Percentiles rank a stretch among this genome's conserved stretches.
Evolutionary conservation across 2,888 invertebrate species (phyloP).

Genomic region (Capitulum mitella): DNA sequence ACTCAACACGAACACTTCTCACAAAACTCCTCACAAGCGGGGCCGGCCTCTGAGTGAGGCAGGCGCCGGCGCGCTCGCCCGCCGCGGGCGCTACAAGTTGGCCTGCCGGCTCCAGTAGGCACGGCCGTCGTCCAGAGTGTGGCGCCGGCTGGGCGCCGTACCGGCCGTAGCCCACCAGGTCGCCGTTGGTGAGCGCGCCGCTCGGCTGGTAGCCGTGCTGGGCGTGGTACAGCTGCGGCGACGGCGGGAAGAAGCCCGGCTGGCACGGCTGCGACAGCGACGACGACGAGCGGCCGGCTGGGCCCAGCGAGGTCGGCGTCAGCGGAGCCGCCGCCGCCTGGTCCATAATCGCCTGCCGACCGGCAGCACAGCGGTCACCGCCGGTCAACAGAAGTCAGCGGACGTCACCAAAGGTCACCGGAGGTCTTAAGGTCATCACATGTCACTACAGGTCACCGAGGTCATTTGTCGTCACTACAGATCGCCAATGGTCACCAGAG

Average conservation of each 20-base stretch:
- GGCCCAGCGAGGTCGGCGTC: neutral
- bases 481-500: no score
- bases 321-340: conserved; percentile 11
- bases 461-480: no score
- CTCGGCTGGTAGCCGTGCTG: neutral
- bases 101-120: conserved; percentile 19
- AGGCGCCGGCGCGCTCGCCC: neutral
- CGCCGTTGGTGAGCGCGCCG: neutral
- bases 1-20: neutral
- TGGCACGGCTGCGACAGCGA: conserved; percentile 4
- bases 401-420: no score
- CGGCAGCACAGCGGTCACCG: no score
- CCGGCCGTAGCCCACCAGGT: neutral
- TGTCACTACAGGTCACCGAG: no score
- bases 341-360: neutral
- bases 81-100: conserved; percentile 4
- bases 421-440: no score
- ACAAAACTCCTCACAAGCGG: neutral
- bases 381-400: no score
- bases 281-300: neutral
- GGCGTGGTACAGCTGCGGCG: neutral
- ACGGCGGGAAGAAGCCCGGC: neutral
- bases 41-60: no score
- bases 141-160: neutral
- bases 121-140: neutral